Base-by-base conservation (phyloP, 2,797 vertebrate species). In the Fistularia tabacaria region DNA sequence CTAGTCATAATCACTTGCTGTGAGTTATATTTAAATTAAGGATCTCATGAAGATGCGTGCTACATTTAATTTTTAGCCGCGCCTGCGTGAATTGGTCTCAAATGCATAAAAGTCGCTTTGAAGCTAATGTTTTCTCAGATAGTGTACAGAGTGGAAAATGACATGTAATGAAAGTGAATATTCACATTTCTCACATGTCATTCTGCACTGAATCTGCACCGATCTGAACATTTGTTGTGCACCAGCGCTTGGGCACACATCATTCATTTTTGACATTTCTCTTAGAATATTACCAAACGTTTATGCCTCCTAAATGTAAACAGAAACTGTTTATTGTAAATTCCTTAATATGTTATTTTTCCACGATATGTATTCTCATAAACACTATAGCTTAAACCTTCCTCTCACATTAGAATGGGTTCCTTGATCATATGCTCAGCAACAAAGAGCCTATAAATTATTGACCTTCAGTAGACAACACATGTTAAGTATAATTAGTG, bases 401-500 rank as follows among this genome's bases (percentile, higher is more conserved):
- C 10, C 39, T 40, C 8, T 7, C 39, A 25, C 25, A 25, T 25
- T 25, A 25, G 2, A 25, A 25, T 58, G 63, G 66, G 57, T 60
- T 73, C 68, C 52, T 46, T 36, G 40, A 45, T 47, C 71, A 62
- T 75, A 83, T 64, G 52, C 66, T 73, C 74, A 49, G 49, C 36
- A 14, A 37, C 11, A 14, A 60, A 71, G 84, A 25, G 2, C 25
- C 25, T 25, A 3, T 25, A 25, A 25, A 81, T 85, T 78, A 87
- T 81, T 76, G 69, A 76, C 71, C 77, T 78, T 79, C 61, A n/a
- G n/a, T n/a, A n/a, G n/a, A n/a, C n/a, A 85, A 83, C 89, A 89
- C 86, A 86, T 90, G 88, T 83, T 89, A 77, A 36, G 47, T 73
- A 65, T 77, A 86, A 88, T 90, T 87, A 74, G 74, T 83, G 89